Evolutionary conservation across 2,797 vertebrate species (phyloP), one percentile per base, ranked within the genome.

Genomic region (Sardinella longiceps): DNA sequence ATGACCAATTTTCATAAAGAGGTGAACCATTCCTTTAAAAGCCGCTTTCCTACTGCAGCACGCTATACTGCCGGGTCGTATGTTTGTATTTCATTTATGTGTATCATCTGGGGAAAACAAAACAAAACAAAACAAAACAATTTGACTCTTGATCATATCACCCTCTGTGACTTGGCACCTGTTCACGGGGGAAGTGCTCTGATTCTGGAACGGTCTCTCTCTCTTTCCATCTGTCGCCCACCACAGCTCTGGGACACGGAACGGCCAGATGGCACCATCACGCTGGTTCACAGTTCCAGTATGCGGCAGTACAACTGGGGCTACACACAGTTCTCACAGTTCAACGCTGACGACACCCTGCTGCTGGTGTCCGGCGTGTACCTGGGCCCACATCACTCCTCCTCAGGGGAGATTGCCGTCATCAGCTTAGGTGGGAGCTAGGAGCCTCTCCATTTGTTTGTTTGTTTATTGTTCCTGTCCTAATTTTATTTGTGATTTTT

Each of bases 291-390:
- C 93, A 99, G 98, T 81, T 95, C 95, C 66, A 98, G 97, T 91
- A 99, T 99, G 98, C 96, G 97, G 9, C 95, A 96, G 0, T 98
- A 97, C 92, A 98, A 99, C 92, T 99, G 98, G 98, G 98, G 97
- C 90, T 99, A 99, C 94, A 99, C 98, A 2, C 98, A 99, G 94
- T 99, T 98, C 94, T 99, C 98, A 86, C 98, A 99, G 95, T 99
- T 99, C 92, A 99, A 99, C 66, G 94, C 95, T 0, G 98, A 99
- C 0, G 98, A 99, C 92, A 97, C 96, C 1, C 96, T 99, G 82
- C 94, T 99, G 60, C 93, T 99, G 37, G 98, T 99, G 30, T 99
- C 98, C 0, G 98, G 98, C 2, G 98, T 99, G 82, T 99, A 98
- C 89, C 92, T 98, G 87, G 97, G 98, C 53, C 97, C 97, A 0